These are phyloP conservation scores for Apodemia duryi DNA, from an alignment of 2,888 invertebrate species.

Conservation along the genomic window DNA sequence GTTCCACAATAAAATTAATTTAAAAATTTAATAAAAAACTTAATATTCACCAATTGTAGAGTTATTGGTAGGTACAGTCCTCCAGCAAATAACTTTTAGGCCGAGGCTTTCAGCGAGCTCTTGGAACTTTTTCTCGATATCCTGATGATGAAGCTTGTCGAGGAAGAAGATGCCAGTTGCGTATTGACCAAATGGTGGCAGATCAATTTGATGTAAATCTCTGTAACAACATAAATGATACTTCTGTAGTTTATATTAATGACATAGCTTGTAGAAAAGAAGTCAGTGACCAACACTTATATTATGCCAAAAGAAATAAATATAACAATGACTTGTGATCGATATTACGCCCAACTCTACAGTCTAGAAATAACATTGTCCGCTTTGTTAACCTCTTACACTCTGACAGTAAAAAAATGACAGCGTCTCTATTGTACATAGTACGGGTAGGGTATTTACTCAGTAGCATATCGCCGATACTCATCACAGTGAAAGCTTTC, in stretches of 20 bases:
- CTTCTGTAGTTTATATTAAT: background rate
- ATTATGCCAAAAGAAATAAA: too few relatives aligned
- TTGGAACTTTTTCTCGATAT: constrained; percentile 89
- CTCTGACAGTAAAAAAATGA: too few relatives aligned
- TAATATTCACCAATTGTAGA: constrained; percentile 84
- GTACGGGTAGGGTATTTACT: too few relatives aligned
- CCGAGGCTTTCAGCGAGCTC: constrained; percentile 89
- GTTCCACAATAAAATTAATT: background rate
- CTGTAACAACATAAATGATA: constrained; percentile 60
- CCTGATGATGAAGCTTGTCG: constrained; percentile 89
- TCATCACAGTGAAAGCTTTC: too few relatives aligned
- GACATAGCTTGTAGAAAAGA: too few relatives aligned
- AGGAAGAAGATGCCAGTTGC: constrained; percentile 98
- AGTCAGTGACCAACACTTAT: too few relatives aligned
- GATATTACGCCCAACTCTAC: too few relatives aligned
- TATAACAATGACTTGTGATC: too few relatives aligned
- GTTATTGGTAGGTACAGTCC: constrained; percentile 94
- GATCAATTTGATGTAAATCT: constrained; percentile 86
- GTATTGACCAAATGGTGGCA: constrained; percentile 94
- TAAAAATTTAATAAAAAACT: background rate
- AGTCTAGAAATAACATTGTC: too few relatives aligned
- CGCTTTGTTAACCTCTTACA: too few relatives aligned
- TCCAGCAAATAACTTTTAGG: constrained; percentile 94
- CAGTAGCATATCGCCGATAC: too few relatives aligned
- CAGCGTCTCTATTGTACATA: too few relatives aligned